phyloP scores from a whole-genome alignment of 2,113 vertebrate species.

The Cebus imitator region DNA sequence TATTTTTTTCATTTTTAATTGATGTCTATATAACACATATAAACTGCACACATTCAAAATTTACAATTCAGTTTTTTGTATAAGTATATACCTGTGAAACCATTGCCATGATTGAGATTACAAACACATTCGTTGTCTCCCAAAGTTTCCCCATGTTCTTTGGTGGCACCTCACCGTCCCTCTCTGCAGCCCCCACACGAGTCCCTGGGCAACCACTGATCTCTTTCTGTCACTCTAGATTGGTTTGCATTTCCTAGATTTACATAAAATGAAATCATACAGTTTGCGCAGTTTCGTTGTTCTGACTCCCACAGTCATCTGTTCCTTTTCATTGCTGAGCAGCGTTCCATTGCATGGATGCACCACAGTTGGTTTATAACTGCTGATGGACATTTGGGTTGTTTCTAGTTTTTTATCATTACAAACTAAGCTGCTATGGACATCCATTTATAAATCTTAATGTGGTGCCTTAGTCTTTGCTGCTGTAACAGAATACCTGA shows the following conservation, averaged over 20 bases:
- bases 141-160: background rate
- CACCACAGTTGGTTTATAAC: background rate
- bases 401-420: background rate
- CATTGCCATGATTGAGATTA: background rate
- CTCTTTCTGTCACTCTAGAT: background rate
- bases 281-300: background rate
- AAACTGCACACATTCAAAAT: background rate
- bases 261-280: background rate
- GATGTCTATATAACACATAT: background rate
- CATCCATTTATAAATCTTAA: background rate
- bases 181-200: background rate
- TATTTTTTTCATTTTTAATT: background rate
- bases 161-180: background rate
- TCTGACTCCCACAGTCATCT: background rate
- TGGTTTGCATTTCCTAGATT: background rate
- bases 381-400: background rate
- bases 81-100: background rate
- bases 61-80: background rate
- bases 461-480: background rate
- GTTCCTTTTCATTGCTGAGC: background rate
- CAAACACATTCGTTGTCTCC: background rate
- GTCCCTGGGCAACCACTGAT: background rate
- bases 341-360: background rate
- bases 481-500: background rate
- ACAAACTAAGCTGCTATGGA: background rate